A percentile compares a stretch with the other conserved stretches of the same genome.
Conservation (phyloP, 2,888 invertebrate species). For the Spodoptera picta region DNA sequence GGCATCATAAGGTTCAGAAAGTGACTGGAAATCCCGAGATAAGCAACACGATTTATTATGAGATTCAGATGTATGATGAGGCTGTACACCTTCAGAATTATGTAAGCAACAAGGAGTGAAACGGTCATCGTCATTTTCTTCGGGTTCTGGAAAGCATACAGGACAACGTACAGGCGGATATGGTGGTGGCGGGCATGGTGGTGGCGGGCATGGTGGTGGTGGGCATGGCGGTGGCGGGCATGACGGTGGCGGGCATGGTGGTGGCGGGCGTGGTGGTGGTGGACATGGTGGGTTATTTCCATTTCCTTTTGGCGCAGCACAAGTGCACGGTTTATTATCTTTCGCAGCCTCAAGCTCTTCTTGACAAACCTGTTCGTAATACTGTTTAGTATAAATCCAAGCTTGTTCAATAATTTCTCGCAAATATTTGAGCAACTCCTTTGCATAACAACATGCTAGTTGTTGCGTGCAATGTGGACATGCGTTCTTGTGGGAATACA, state of each 20-base stretch:
- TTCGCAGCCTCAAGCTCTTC: not conserved
- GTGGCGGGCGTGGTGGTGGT: not conserved
- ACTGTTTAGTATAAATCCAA: conserved; percentile 26
- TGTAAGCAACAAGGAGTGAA: conserved; percentile 5
- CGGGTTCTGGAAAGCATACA: conserved; percentile 1
- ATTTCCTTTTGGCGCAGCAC: not conserved
- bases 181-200: not conserved
- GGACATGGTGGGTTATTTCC: not conserved
- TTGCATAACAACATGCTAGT: not conserved
- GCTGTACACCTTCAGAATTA: conserved; percentile 1
- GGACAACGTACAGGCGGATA: conserved; percentile 4
- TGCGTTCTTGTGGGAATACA: conserved; percentile 20
- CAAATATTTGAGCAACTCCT: conserved; percentile 9
- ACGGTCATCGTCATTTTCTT: not conserved
- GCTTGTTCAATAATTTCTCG: conserved; percentile 28
- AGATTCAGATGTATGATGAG: not conserved
- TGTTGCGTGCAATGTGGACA: conserved; percentile 27
- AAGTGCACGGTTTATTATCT: conserved; percentile 6
- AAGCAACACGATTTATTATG: conserved; percentile 11
- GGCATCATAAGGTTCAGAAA: conserved; percentile 1
- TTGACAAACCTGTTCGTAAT: not conserved
- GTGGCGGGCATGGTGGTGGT: not conserved
- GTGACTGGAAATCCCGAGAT: not conserved
- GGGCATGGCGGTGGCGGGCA: not conserved
- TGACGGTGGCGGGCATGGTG: not conserved